Conservation (phyloP, 2,113 vertebrate species). For the Cebus imitator region DNA sequence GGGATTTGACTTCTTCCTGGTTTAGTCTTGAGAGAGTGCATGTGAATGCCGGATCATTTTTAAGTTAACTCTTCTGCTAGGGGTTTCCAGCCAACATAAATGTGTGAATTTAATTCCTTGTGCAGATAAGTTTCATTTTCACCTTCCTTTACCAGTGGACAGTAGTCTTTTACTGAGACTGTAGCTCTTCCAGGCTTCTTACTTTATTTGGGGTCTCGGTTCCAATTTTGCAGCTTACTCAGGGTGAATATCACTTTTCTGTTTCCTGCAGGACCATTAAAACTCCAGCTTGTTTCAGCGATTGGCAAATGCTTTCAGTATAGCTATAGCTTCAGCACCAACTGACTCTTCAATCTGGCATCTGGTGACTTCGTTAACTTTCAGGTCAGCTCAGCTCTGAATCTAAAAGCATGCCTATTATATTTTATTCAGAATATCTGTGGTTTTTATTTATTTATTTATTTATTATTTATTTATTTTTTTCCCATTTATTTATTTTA, state of each 20-base stretch:
- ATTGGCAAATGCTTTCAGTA: not conserved
- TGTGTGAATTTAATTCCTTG: not conserved
- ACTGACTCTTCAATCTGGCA: not conserved
- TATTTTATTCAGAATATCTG: not conserved
- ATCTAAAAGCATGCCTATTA: not conserved
- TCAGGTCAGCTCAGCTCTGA: not conserved
- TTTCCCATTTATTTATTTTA: no score
- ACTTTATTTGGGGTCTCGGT: not conserved
- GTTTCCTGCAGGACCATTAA: not conserved
- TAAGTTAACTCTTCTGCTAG: not conserved
- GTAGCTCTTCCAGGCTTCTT: not conserved
- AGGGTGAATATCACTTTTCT: not conserved
- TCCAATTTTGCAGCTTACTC: not conserved
- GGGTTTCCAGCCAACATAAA: not conserved
- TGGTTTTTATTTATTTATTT: no score
- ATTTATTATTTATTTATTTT: no score
- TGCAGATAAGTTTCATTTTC: not conserved
- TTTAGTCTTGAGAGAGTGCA: no score
- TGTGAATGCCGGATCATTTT: not conserved
- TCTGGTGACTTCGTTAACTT: not conserved
- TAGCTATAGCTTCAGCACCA: not conserved
- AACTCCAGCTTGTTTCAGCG: not conserved
- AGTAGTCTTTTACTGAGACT: not conserved
- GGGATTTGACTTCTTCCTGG: no score
- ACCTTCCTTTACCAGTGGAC: not conserved